Evolutionary conservation across 2,113 vertebrate genomes (phyloP).

Genomic region (Oncorhynchus tshawytscha): DNA sequence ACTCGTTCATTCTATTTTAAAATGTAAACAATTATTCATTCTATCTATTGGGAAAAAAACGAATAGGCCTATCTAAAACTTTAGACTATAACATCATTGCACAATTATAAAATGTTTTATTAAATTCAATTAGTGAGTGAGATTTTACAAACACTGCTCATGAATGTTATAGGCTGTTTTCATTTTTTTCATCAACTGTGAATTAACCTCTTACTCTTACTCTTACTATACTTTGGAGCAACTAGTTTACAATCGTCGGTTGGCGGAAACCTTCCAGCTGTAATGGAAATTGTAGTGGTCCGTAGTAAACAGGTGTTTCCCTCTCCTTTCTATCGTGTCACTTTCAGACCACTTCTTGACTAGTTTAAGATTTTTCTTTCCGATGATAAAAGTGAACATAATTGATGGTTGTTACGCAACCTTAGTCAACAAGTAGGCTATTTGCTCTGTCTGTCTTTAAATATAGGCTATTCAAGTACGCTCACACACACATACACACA

Average conservation of each 20-base stretch:
- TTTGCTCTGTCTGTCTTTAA: background rate
- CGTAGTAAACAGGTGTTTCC: constrained; percentile 78
- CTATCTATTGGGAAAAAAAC: background rate
- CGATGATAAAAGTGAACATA: background rate
- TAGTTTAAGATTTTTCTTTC: constrained; percentile 15
- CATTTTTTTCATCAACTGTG: constrained; percentile 1
- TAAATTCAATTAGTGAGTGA: too few relatives aligned
- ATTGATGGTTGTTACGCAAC: background rate
- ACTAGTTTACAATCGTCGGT: constrained; percentile 36
- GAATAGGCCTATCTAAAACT: background rate
- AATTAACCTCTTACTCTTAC: background rate
- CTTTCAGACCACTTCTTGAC: constrained; percentile 10
- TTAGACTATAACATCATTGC: background rate
- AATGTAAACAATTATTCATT: background rate
- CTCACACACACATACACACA: background rate
- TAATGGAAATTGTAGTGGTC: constrained; percentile 66
- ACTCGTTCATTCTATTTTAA: background rate
- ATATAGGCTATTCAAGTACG: background rate
- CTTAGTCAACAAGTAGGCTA: background rate
- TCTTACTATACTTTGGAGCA: background rate
- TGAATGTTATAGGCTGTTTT: background rate
- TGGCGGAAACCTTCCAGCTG: constrained; percentile 49
- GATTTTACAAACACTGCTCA: too few relatives aligned
- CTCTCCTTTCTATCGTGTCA: constrained; percentile 3
- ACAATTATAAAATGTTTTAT: too few relatives aligned